Evolutionary conservation across 2,888 invertebrate species (phyloP).

Genomic region (Pterostichus niger): DNA sequence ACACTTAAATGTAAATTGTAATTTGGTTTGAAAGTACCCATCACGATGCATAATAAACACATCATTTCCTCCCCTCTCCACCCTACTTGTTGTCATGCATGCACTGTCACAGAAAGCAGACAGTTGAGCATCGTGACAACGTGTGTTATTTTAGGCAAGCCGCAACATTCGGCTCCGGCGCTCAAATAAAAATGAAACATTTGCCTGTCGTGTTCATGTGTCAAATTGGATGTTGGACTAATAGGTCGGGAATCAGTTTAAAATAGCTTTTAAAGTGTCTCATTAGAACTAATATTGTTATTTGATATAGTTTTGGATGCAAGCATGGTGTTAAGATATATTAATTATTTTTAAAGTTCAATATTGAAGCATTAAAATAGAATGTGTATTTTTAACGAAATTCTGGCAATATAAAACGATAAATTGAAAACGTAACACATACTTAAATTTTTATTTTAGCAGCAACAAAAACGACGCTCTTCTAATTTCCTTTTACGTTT

Average conservation of each 20-base stretch:
- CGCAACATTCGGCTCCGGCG: slow-evolving; percentile 26
- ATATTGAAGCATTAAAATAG: neutral
- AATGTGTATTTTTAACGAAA: neutral
- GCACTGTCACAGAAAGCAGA: slow-evolving; percentile 35
- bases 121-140: slow-evolving; percentile 29
- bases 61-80: slow-evolving; percentile 8
- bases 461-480: too few species aligned
- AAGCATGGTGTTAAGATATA: slow-evolving; percentile 11
- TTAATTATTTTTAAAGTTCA: neutral
- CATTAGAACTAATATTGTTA: slow-evolving; percentile 56
- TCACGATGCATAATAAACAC: slow-evolving; percentile 47
- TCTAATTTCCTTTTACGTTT: too few species aligned
- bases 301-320: slow-evolving; percentile 26
- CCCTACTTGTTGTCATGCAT: slow-evolving; percentile 20
- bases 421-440: neutral
- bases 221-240: slow-evolving; percentile 10
- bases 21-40: slow-evolving; percentile 43
- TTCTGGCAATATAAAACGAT: neutral
- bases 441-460: slow-evolving; percentile 6
- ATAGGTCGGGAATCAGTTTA: slow-evolving; percentile 49
- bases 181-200: slow-evolving; percentile 58
- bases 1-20: slow-evolving; percentile 49
- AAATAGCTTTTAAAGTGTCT: slow-evolving; percentile 60
- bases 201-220: slow-evolving; percentile 37
- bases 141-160: slow-evolving; percentile 52